Conservation (phyloP, 2,797 vertebrate genomes). For the Cuculus canorus region DNA sequence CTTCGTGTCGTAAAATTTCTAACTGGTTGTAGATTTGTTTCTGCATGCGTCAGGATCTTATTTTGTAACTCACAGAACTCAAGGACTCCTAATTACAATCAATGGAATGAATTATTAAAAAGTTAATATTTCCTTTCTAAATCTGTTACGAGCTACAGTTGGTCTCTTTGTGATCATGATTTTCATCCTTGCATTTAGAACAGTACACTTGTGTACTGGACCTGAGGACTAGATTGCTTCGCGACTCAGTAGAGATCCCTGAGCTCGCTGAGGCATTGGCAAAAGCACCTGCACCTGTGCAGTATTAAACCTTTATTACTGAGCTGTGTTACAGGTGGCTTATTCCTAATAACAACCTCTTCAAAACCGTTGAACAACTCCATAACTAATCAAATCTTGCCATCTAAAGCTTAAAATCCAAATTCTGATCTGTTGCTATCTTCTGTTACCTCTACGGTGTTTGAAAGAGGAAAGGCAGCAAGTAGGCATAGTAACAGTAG, state of each 20-base stretch:
- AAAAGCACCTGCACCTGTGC: background rate
- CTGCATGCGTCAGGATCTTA: rapidly evolving
- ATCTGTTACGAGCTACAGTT: background rate
- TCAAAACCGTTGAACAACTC: background rate
- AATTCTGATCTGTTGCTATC: background rate
- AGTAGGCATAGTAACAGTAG: background rate
- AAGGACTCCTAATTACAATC: background rate
- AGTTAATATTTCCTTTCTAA: background rate
- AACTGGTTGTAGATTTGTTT: background rate
- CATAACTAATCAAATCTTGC: background rate
- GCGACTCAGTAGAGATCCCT: background rate
- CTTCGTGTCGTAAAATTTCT: background rate
- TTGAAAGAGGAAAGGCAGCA: background rate
- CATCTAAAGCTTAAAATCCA: background rate
- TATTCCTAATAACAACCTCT: background rate
- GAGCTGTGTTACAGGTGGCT: background rate
- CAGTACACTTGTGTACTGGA: rapidly evolving
- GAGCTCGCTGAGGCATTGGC: background rate
- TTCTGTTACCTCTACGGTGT: background rate
- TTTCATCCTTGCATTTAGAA: background rate
- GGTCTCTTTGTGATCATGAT: background rate
- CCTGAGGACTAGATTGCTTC: background rate
- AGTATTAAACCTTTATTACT: background rate
- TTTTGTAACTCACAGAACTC: background rate
- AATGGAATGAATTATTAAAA: background rate